Evolutionary conservation across 2,888 invertebrate species (phyloP).

Genomic region (Diogma glabrata): DNA sequence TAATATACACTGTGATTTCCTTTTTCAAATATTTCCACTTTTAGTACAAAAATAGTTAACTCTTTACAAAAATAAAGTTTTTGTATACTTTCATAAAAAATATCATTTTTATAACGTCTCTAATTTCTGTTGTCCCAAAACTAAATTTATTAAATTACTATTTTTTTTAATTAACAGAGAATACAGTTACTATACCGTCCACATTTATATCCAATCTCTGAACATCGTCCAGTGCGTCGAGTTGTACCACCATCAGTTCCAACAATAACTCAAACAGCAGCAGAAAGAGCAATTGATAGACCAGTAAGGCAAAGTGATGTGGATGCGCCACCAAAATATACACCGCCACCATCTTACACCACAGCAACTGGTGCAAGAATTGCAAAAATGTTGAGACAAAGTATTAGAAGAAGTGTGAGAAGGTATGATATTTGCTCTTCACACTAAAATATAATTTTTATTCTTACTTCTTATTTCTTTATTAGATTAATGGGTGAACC

Average conservation of each 20-base stretch:
- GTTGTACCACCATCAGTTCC: constrained; percentile 22
- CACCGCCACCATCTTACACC: constrained; percentile 85
- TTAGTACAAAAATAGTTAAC: no score
- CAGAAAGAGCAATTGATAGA: constrained; percentile 20
- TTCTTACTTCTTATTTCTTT: background rate
- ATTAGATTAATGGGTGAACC: constrained; percentile 20
- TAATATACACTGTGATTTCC: no score
- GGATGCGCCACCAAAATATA: constrained; percentile 87
- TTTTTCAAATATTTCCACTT: no score
- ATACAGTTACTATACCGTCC: constrained; percentile 76
- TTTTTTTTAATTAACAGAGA: constrained; percentile 44
- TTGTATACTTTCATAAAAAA: no score
- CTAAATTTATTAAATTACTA: no score
- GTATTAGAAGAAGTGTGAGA: constrained; percentile 66
- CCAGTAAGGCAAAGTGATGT: constrained; percentile 28
- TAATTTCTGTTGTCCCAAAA: no score
- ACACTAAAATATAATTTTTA: background rate
- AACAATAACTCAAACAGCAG: constrained; percentile 17
- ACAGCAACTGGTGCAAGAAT: constrained; percentile 81
- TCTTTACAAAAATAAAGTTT: no score
- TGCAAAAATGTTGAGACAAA: constrained; percentile 61
- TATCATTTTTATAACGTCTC: no score
- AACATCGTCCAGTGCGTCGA: constrained; percentile 4
- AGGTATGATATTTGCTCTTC: constrained; percentile 30
- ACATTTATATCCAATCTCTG: constrained; percentile 14